Evolutionary conservation across 2,797 vertebrate species (phyloP).

Genomic region (Pipistrellus pipistrellus): DNA sequence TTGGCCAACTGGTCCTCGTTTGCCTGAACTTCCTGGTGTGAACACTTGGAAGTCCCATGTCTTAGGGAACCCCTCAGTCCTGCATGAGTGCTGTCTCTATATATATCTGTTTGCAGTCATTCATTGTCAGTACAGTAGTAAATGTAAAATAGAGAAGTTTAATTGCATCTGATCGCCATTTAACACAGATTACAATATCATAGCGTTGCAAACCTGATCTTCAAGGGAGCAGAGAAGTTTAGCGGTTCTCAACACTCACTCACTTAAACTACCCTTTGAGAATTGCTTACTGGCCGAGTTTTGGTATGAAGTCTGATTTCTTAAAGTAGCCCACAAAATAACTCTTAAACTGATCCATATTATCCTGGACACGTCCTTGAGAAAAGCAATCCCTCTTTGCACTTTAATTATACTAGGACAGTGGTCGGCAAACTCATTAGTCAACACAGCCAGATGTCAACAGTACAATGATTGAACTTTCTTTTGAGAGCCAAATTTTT

Average conservation of each 20-base stretch:
- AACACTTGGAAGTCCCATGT: not conserved
- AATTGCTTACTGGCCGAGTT: not conserved
- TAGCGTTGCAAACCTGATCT: not conserved
- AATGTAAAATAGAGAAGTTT: not conserved
- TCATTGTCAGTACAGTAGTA: not conserved
- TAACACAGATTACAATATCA: not conserved
- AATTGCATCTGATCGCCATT: not conserved
- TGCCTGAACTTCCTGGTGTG: not conserved
- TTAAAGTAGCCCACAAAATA: not conserved
- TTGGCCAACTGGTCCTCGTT: not conserved
- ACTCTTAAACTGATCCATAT: not conserved
- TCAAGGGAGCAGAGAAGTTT: not conserved
- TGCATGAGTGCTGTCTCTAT: not conserved
- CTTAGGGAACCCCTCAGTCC: not conserved
- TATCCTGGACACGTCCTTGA: not conserved
- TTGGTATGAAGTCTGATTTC: not conserved
- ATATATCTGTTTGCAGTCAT: not conserved
- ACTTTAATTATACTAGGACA: not conserved
- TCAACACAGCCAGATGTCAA: no score
- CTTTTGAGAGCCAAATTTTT: no score
- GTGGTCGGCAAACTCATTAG: no score
- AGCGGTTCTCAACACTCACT: not conserved
- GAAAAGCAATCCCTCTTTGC: not conserved
- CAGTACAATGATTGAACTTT: no score
- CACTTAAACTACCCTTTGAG: not conserved